phyloP scores from a whole-genome alignment of 1,140 invertebrate genomes.

The Batillaria attramentaria region DNA sequence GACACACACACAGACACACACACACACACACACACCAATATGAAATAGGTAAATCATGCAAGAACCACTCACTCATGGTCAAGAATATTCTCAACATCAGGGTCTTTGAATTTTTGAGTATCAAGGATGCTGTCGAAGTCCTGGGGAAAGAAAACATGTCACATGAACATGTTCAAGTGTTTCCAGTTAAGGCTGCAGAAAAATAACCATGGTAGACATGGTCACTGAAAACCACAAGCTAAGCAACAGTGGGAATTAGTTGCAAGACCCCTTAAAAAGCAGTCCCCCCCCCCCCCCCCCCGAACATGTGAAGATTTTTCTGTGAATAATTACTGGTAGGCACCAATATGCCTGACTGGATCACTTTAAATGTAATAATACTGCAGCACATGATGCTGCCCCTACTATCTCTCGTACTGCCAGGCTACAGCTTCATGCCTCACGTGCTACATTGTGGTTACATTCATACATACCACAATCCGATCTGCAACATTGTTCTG shows the following conservation, averaged over 20 bases:
- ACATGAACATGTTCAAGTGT: background rate
- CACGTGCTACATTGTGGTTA: background rate
- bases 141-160: conserved; percentile 49
- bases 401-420: too few species aligned
- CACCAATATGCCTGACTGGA: too few species aligned
- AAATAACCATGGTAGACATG: background rate
- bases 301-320: too few species aligned
- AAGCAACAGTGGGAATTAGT: too few species aligned
- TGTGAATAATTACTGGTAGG: too few species aligned
- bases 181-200: background rate
- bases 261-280: too few species aligned
- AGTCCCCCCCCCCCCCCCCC: too few species aligned
- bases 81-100: conserved; percentile 85
- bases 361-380: too few species aligned
- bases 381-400: too few species aligned
- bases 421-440: too few species aligned
- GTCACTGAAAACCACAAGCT: background rate
- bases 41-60: background rate
- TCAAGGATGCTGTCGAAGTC: conserved; percentile 87
- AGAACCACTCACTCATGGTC: conserved; percentile 86
- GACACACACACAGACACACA: too few species aligned
- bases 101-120: conserved; percentile 75
- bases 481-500: conserved; percentile 85
- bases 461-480: conserved; percentile 74
- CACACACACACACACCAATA: background rate